A percentile compares a stretch with the other conserved stretches of the same genome.
Conservation (phyloP, 2,797 vertebrate genomes). For the Tangara arthus region DNA sequence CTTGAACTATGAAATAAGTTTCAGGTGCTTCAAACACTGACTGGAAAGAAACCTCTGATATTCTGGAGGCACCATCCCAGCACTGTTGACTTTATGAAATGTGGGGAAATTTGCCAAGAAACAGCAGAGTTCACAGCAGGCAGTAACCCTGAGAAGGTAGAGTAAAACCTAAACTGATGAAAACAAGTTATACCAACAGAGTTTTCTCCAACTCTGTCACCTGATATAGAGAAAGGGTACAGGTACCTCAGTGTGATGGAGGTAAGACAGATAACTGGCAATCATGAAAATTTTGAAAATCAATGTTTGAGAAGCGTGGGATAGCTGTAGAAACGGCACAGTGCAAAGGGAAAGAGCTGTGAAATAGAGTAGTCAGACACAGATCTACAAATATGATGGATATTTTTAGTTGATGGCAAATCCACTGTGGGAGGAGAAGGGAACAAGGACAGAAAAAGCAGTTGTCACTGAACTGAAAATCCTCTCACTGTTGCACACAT, state of each 20-base stretch:
- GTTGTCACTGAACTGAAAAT: slow-evolving; percentile 45
- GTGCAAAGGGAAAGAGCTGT: neutral
- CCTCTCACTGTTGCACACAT: slow-evolving; percentile 21
- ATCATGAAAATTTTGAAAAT: neutral
- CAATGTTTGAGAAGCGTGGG: neutral
- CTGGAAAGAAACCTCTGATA: neutral
- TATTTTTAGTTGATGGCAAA: slow-evolving; percentile 56
- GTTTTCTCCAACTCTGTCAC: neutral
- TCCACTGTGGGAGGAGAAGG: neutral
- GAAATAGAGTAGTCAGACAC: slow-evolving; percentile 29
- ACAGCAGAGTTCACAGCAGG: neutral
- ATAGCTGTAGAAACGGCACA: neutral
- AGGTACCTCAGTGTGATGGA: neutral
- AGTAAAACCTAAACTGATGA: neutral
- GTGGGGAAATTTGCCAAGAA: neutral
- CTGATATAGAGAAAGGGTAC: neutral
- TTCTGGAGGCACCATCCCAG: neutral
- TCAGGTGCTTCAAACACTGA: neutral
- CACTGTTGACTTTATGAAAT: neutral
- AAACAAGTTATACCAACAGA: neutral
- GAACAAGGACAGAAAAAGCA: slow-evolving; percentile 36
- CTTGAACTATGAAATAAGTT: neutral
- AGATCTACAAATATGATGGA: slow-evolving; percentile 3
- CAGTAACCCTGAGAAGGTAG: neutral
- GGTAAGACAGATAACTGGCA: neutral